A percentile compares a stretch with the other conserved stretches of the same genome.
These are phyloP conservation scores for Semnornis frantzii DNA, from an alignment of 2,113 vertebrate genomes.

Conservation along the genomic window DNA sequence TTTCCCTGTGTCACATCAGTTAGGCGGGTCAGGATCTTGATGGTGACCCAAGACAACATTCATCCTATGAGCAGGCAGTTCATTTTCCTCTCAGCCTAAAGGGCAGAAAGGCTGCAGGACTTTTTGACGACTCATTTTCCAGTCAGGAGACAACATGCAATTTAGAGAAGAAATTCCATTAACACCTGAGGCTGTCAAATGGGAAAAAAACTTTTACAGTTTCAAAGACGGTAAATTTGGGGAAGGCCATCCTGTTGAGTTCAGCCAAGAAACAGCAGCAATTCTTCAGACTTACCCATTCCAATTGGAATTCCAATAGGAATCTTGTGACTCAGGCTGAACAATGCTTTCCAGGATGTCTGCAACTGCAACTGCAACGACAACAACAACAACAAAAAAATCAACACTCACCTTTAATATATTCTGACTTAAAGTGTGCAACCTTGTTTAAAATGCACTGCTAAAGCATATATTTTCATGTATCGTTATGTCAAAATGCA, in stretches of 20 bases:
- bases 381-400: not conserved
- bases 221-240: not conserved
- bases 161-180: not conserved
- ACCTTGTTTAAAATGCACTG: conserved; percentile 84
- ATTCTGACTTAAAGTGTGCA: conserved; percentile 85
- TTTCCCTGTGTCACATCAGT: not conserved
- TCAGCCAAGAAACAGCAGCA: not conserved
- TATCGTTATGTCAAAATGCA: conserved; percentile 83
- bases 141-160: not conserved
- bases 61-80: not conserved
- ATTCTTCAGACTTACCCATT: not conserved
- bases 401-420: conserved; percentile 76
- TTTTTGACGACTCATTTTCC: not conserved
- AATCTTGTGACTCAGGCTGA: conserved; percentile 37
- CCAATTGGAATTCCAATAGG: not conserved
- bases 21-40: conserved; percentile 24
- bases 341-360: conserved; percentile 49
- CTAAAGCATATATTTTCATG: conserved; percentile 85
- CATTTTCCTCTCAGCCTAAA: not conserved
- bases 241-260: not conserved
- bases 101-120: not conserved
- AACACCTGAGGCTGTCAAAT: not conserved
- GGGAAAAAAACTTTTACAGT: not conserved
- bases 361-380: not conserved
- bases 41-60: conserved; percentile 43